Evolutionary conservation across 2,888 invertebrate species (phyloP).

Genomic region (Lottia scabra): DNA sequence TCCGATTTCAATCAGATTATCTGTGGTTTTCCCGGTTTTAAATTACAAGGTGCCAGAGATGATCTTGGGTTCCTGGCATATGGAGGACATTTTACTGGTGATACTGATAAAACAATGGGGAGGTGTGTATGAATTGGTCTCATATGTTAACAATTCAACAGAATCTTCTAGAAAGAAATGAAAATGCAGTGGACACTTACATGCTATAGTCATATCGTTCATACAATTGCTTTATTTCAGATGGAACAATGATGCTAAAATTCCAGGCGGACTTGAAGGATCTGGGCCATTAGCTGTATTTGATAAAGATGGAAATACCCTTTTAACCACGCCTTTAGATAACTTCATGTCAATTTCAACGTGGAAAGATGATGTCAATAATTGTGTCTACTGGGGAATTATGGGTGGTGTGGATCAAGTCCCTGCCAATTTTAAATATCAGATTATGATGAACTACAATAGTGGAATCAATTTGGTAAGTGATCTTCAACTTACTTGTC

Average conservation of each 20-base stretch:
- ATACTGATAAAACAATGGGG: conserved; percentile 30
- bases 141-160: no score
- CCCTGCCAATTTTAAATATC: conserved; percentile 36
- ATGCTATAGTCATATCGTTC: no score
- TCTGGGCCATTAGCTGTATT: conserved; percentile 41
- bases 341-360: conserved; percentile 45
- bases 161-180: no score
- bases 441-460: conserved; percentile 39
- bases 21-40: conserved; percentile 42
- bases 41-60: conserved; percentile 26
- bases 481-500: background rate
- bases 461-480: conserved; percentile 44
- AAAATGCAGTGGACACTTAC: no score
- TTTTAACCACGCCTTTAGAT: conserved; percentile 36
- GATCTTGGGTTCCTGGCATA: conserved; percentile 37
- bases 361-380: conserved; percentile 30
- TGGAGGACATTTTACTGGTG: conserved; percentile 36
- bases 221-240: no score
- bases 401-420: conserved; percentile 45
- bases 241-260: conserved; percentile 5
- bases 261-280: conserved; percentile 38
- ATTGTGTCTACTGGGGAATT: conserved; percentile 42
- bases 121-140: conserved; percentile 23
- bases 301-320: conserved; percentile 32
- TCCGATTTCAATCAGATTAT: conserved; percentile 26